These are phyloP conservation scores for Anomalospiza imberbis DNA, from an alignment of 2,797 vertebrate species.

Conservation along the genomic window DNA sequence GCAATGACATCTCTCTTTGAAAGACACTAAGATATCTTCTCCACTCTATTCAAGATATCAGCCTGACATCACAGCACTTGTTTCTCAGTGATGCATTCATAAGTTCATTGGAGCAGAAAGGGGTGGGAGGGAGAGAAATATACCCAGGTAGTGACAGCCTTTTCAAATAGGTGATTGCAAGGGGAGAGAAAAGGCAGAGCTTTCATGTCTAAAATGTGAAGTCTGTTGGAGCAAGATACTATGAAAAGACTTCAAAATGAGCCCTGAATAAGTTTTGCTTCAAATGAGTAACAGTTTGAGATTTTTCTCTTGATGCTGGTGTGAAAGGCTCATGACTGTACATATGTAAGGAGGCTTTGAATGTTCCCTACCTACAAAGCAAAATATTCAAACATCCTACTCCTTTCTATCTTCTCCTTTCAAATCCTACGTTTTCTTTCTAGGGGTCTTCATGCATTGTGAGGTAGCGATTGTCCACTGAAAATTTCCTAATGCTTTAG, in stretches of 20 bases:
- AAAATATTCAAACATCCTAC: neutral
- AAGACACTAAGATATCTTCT: neutral
- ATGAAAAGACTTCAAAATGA: constrained; percentile 33
- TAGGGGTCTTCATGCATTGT: neutral
- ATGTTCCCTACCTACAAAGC: neutral
- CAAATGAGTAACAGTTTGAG: constrained; percentile 19
- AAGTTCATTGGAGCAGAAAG: neutral
- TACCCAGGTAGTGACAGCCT: neutral
- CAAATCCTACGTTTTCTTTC: neutral
- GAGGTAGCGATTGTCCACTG: neutral
- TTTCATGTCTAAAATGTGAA: constrained; percentile 12
- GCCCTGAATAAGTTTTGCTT: neutral
- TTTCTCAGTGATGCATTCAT: neutral
- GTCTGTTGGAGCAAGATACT: neutral
- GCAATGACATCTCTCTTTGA: neutral
- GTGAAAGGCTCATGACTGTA: neutral
- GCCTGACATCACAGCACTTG: neutral
- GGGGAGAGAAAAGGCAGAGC: neutral
- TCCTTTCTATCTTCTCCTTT: neutral
- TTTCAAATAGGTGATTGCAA: neutral
- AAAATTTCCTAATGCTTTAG: neutral
- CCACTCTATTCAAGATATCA: neutral
- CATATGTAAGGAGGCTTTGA: neutral
- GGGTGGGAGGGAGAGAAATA: neutral
- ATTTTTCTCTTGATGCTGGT: neutral